A percentile compares a stretch with the other conserved stretches of the same genome.
phyloP scores from a whole-genome alignment of 2,797 vertebrate genomes.

The Eulemur albifrons region DNA sequence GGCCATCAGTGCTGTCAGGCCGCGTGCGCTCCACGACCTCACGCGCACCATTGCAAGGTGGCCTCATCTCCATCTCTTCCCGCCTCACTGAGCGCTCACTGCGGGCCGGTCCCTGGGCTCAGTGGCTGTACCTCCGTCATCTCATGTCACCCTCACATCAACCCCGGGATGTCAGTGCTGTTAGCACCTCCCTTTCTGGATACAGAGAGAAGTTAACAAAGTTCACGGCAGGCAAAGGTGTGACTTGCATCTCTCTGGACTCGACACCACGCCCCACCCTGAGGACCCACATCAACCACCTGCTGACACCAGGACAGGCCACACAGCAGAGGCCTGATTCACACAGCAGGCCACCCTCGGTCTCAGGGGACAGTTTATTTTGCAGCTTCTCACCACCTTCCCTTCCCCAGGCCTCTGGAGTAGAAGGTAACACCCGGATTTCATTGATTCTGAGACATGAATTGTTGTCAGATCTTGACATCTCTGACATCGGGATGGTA shows the following conservation, averaged over 20 bases:
- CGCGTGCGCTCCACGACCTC: neutral
- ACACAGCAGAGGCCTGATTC: neutral
- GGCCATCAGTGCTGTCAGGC: neutral
- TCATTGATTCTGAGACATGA: neutral
- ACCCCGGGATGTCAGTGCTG: neutral
- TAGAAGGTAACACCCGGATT: neutral
- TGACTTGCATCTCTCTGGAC: neutral
- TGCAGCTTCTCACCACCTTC: neutral
- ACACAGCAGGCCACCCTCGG: neutral
- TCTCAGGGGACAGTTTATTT: neutral
- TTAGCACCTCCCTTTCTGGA: neutral
- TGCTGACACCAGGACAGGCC: accelerated
- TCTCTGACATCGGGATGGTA: neutral
- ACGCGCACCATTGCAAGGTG: accelerated
- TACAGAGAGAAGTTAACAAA: neutral
- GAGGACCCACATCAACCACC: neutral
- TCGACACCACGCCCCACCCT: too few species aligned
- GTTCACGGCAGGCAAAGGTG: neutral
- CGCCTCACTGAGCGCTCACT: neutral
- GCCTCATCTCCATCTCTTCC: neutral
- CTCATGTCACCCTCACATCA: neutral
- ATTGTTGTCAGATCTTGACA: neutral
- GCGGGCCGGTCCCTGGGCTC: too few species aligned
- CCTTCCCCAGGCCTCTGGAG: neutral
- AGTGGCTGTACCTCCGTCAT: neutral